phyloP scores from a whole-genome alignment of 2,113 vertebrate species.

The Tachycineta bicolor region DNA sequence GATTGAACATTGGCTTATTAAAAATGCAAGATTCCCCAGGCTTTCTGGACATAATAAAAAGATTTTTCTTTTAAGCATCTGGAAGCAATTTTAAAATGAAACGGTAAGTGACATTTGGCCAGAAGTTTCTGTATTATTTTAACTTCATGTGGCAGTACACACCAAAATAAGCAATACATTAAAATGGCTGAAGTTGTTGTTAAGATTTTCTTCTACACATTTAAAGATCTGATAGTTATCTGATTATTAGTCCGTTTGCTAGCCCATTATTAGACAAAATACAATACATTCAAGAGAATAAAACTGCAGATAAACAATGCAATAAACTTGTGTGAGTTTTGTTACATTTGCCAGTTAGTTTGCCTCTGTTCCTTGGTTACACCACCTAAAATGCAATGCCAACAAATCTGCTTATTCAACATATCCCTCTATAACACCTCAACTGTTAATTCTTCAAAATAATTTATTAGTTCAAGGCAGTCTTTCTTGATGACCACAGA shows the following conservation, averaged over 20 bases:
- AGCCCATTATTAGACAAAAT: background rate
- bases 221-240: background rate
- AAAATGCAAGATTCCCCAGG: background rate
- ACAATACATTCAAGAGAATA: background rate
- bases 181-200: background rate
- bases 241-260: background rate
- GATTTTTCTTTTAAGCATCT: background rate
- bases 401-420: background rate
- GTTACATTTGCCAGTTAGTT: accelerated
- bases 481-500: background rate
- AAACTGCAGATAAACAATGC: background rate
- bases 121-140: background rate
- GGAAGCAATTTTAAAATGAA: background rate
- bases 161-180: background rate
- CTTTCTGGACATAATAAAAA: background rate
- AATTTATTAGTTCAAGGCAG: background rate
- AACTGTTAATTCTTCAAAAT: background rate
- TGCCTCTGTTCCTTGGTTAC: background rate
- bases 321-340: background rate
- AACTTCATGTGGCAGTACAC: background rate
- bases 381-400: background rate
- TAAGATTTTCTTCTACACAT: background rate
- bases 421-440: background rate
- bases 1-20: background rate
- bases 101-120: background rate